Conservation (phyloP, 2,888 invertebrate species). For the Philereme transversata region DNA sequence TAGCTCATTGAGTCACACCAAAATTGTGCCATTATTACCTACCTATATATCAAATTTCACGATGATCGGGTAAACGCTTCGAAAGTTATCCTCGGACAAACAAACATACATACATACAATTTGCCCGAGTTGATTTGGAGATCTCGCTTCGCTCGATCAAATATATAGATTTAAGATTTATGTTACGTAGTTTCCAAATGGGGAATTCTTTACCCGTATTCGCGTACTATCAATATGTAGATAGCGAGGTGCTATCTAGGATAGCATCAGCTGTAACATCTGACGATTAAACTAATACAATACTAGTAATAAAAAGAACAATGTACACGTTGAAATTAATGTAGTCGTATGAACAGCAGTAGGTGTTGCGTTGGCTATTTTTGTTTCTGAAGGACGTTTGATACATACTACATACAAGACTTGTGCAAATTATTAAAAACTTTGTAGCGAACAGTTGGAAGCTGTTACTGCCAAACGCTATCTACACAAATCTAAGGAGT, state of each 20-base stretch:
- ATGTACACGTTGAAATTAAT: constrained; percentile 7
- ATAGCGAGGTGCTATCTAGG: background rate
- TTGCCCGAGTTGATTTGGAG: no score
- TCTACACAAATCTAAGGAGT: background rate
- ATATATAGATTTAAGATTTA: no score
- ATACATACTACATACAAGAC: background rate
- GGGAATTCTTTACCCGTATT: background rate
- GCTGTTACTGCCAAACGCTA: constrained; percentile 10
- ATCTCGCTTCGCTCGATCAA: no score
- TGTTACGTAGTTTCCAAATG: background rate
- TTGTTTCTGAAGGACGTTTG: constrained; percentile 15
- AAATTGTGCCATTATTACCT: no score
- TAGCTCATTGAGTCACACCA: no score
- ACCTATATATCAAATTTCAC: no score
- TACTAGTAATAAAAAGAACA: constrained; percentile 6
- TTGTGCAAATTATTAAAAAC: constrained; percentile 15
- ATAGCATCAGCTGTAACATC: background rate
- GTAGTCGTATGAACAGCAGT: constrained; percentile 7
- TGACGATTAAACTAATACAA: background rate
- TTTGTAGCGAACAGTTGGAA: background rate
- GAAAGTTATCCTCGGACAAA: no score
- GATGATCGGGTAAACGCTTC: no score
- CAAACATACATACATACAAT: no score
- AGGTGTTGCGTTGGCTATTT: constrained; percentile 18
- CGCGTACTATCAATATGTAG: background rate